Percentiles rank a stretch among this genome's conserved stretches.
These are phyloP conservation scores for Pionites leucogaster DNA, from an alignment of 2,113 vertebrate genomes.

Conservation along the genomic window DNA sequence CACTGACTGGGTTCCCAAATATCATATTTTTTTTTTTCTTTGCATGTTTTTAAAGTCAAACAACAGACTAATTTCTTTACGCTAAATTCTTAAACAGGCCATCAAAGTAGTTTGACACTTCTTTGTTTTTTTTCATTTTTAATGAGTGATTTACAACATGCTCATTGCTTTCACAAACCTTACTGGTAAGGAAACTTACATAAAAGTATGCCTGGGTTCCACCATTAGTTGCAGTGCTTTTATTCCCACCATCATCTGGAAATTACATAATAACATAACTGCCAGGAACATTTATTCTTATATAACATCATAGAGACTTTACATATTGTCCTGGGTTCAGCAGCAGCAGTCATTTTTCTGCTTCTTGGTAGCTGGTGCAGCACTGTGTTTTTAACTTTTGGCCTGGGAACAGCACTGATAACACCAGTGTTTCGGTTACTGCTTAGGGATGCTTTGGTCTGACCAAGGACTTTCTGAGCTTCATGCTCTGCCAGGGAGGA, in stretches of 20 bases:
- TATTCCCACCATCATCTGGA: not conserved
- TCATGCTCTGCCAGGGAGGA: too few species aligned
- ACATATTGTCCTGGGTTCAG: not conserved
- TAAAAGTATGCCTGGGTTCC: not conserved
- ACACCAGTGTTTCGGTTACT: too few species aligned
- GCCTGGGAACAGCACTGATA: too few species aligned
- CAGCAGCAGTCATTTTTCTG: too few species aligned
- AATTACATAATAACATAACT: not conserved
- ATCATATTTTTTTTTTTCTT: not conserved
- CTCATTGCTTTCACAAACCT: not conserved
- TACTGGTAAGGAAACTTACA: not conserved
- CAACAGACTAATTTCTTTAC: not conserved
- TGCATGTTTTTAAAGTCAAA: not conserved
- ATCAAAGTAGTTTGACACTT: not conserved
- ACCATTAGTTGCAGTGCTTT: not conserved
- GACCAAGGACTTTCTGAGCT: too few species aligned
- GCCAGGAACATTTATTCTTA: not conserved
- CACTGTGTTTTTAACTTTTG: too few species aligned
- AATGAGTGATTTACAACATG: not conserved
- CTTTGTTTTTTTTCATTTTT: not conserved
- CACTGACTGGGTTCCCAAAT: not conserved
- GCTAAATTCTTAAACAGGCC: not conserved
- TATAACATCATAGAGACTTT: not conserved
- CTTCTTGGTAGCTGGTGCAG: too few species aligned
- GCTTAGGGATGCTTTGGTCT: too few species aligned